Evolutionary conservation across 2,797 vertebrate species (phyloP).

Genomic region (Urosaurus nigricauda): DNA sequence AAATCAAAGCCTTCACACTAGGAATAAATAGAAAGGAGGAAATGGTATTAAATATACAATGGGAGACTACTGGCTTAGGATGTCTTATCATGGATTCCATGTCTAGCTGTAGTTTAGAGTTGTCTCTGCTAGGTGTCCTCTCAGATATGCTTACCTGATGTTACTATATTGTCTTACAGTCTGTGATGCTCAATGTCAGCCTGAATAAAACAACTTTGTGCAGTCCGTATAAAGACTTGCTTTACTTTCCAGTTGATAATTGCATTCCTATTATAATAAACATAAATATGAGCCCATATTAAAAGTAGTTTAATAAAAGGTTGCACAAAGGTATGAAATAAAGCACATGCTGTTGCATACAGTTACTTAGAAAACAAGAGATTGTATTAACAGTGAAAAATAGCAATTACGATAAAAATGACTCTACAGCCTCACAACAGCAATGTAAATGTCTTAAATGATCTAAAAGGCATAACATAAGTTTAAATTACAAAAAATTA

Average conservation of each 20-base stretch:
- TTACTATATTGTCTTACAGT: constrained; percentile 41
- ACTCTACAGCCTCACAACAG: constrained; percentile 75
- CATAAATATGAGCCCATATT: constrained; percentile 69
- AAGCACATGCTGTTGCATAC: constrained; percentile 68
- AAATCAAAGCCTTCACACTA: constrained; percentile 78
- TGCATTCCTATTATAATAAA: constrained; percentile 66
- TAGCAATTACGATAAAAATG: constrained; percentile 79
- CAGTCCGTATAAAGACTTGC: constrained; percentile 57
- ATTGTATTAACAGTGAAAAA: constrained; percentile 78
- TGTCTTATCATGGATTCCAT: constrained; percentile 68
- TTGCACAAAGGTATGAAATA: constrained; percentile 60
- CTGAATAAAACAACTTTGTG: constrained; percentile 41
- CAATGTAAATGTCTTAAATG: constrained; percentile 75
- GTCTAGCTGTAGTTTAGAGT: constrained; percentile 70
- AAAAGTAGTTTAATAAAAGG: constrained; percentile 71
- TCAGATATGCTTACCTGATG: constrained; percentile 54
- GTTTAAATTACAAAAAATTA: constrained; percentile 80
- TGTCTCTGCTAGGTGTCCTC: constrained; percentile 50
- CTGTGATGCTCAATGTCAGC: neutral
- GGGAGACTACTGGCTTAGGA: constrained; percentile 64
- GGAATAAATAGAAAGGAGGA: constrained; percentile 77
- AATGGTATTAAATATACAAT: constrained; percentile 72
- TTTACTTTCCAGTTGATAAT: constrained; percentile 69
- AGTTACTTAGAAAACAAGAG: constrained; percentile 79
- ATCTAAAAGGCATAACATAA: constrained; percentile 76